Base-by-base conservation (phyloP, 2,888 invertebrate genomes). In the Esperia sulphurella region DNA sequence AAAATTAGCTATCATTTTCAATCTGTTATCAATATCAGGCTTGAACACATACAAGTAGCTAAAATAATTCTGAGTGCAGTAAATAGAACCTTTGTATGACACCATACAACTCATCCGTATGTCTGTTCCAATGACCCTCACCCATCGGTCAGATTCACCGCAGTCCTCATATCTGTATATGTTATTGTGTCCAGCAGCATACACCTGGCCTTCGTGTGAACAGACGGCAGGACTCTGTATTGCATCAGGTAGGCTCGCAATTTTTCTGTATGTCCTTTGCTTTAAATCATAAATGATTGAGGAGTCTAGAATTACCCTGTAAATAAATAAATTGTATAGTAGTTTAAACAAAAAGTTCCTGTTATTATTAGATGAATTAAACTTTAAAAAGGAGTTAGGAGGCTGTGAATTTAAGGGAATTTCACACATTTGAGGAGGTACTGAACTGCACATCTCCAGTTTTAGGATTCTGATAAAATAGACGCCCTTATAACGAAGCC, bases 151-250 rank as follows among this genome's bases (percentile, higher is more conserved):
- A 0, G 48, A 47, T 0, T 68, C 53, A 0, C 61, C 76, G 0
- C 31, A 35, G 0, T 78, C 76, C 39, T 74, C 72, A 53, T 81
- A 84, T 45, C 63, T 61, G 49, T 81, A 85, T 41, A 88, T 75
- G 14, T 75, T 63, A 41, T 72, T 79, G 5, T 78, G 72, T 0
- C 83, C 80, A 0, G 78, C 70, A 0, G 72, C 75, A 56, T 82
- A 88, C 0, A 87, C 63, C 0, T 49, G 45, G 30, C 71, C 68
- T 1, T 82, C 58, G 33, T 86, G 78, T 0, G 61, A 55, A 46
- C 88, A 88, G 0, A 80, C 63, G 0, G 81, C 83, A 1, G 88
- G 87, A 30, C 65, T 75, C 49, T 88, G 88, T 35, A 88, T 72
- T 0, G 78, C 66, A 42, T 85, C 82, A 0, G 86, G 84, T 8